Percentiles rank a stretch among this genome's conserved stretches.
These are phyloP conservation scores for Megalurothrips usitatus DNA, from an alignment of 2,888 invertebrate species.

Conservation along the genomic window DNA sequence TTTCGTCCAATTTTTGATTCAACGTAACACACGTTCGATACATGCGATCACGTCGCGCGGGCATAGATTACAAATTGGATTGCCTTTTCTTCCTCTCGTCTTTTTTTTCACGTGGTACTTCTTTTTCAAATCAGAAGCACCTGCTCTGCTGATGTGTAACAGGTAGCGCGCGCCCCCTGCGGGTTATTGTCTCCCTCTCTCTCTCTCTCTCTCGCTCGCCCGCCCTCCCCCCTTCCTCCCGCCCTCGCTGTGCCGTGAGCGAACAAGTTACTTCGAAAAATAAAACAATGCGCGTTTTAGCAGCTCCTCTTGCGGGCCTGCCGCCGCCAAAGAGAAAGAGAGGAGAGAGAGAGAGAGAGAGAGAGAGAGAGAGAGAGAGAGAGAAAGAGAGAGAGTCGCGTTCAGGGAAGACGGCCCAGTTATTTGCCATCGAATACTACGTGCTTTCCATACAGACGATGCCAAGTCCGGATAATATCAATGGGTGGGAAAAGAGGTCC, in stretches of 20 bases:
- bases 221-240: background rate
- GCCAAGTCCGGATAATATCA: background rate
- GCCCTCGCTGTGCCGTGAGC: background rate
- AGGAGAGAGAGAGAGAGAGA: too few species aligned
- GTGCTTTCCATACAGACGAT: background rate
- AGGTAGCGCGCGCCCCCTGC: slow-evolving; percentile 2
- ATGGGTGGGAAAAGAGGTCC: too few species aligned
- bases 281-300: slow-evolving; percentile 9
- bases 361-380: too few species aligned
- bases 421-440: slow-evolving; percentile 6
- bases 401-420: slow-evolving; percentile 1
- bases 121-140: background rate
- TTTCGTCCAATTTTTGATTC: too few species aligned
- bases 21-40: too few species aligned
- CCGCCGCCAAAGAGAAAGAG: too few species aligned
- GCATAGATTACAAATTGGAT: too few species aligned
- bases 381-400: too few species aligned
- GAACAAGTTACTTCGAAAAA: slow-evolving; percentile 15
- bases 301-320: too few species aligned
- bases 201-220: background rate
- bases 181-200: background rate
- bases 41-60: too few species aligned
- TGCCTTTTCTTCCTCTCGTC: background rate
- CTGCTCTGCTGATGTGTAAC: slow-evolving; percentile 5
- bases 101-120: background rate